Conservation (phyloP, 1,140 invertebrate genomes). For the Thereuonema tuberculata region DNA sequence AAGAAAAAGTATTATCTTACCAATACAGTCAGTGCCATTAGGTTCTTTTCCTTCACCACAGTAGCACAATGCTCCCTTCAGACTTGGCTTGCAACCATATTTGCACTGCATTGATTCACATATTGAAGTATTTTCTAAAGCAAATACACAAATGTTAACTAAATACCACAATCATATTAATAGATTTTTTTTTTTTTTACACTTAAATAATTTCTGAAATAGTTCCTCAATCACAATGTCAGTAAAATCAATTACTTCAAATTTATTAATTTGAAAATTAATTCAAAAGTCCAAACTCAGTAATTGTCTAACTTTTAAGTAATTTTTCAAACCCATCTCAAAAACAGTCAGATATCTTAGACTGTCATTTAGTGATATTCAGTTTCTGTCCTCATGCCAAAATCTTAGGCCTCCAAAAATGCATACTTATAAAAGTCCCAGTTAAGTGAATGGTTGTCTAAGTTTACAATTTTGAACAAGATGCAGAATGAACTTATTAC, state of each 20-base stretch:
- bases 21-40: conserved; percentile 44
- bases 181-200: not conserved
- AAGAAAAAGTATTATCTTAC: too few species aligned
- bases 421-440: too few species aligned
- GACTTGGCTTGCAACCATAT: conserved; percentile 48
- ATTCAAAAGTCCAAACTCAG: too few species aligned
- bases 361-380: too few species aligned
- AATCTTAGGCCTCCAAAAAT: too few species aligned
- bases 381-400: too few species aligned
- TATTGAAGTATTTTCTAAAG: conserved; percentile 37
- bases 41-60: conserved; percentile 55
- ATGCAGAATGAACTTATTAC: too few species aligned
- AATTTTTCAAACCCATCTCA: too few species aligned
- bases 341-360: too few species aligned
- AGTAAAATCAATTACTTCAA: not conserved
- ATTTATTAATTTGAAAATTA: not conserved
- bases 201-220: not conserved
- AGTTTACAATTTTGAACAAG: too few species aligned
- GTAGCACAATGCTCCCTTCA: conserved; percentile 53
- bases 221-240: conserved; percentile 9
- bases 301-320: too few species aligned
- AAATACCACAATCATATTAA: not conserved
- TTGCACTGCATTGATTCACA: conserved; percentile 45
- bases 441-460: too few species aligned
- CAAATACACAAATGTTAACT: conserved; percentile 12